Conservation (phyloP, 2,113 vertebrate genomes). For the Elaphurus davidianus region DNA sequence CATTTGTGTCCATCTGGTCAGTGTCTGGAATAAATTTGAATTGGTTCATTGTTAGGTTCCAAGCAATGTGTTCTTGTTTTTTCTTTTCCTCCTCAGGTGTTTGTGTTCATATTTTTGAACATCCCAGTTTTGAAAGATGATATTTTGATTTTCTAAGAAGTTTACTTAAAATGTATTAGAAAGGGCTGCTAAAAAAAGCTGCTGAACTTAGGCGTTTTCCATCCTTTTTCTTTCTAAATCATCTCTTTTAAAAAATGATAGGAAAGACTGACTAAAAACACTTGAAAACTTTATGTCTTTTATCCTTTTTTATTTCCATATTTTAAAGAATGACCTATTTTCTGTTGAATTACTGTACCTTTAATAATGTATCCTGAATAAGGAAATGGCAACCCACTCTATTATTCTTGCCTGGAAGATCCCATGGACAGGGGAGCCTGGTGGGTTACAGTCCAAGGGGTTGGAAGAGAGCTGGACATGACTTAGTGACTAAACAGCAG, state of each 20-base stretch:
- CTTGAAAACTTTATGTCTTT: not conserved
- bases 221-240: not conserved
- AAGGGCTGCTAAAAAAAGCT: not conserved
- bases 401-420: not conserved
- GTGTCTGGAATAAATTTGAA: not conserved
- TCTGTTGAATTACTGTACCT: not conserved
- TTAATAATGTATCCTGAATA: not conserved
- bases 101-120: not conserved
- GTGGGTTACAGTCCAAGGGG: not conserved
- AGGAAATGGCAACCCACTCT: not conserved
- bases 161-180: not conserved
- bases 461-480: not conserved
- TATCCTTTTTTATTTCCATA: not conserved
- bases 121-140: not conserved
- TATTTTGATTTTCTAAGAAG: slow-evolving; percentile 10
- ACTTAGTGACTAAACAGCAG: not conserved
- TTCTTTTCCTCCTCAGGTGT: not conserved
- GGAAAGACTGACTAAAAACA: not conserved
- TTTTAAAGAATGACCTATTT: not conserved
- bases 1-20: not conserved
- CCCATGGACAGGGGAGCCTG: not conserved
- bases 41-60: not conserved
- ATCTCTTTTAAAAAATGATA: not conserved
- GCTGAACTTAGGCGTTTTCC: not conserved
- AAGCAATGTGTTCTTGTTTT: not conserved